These are phyloP conservation scores for Oryzias sinensis DNA, from an alignment of 2,797 vertebrate genomes.

Conservation along the genomic window DNA sequence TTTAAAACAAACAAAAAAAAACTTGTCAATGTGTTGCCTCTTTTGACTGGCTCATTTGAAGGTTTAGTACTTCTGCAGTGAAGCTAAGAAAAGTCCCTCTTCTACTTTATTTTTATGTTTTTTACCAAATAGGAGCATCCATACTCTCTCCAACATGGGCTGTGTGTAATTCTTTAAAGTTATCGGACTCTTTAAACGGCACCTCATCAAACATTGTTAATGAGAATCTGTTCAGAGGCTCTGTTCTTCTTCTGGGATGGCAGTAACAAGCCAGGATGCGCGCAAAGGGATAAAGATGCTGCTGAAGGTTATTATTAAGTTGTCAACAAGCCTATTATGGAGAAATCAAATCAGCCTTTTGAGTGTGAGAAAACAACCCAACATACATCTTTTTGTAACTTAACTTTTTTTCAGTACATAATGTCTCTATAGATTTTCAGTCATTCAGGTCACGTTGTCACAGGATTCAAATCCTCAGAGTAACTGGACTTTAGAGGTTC, in stretches of 20 bases:
- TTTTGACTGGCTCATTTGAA: too few relatives aligned
- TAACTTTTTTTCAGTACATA: too few relatives aligned
- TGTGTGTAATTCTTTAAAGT: constrained; percentile 23
- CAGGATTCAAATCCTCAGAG: too few relatives aligned
- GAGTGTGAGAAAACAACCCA: constrained; percentile 22
- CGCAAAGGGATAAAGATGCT: constrained; percentile 25
- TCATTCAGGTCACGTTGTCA: too few relatives aligned
- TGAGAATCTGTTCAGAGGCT: constrained; percentile 19
- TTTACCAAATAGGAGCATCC: too few relatives aligned
- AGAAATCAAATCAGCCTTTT: constrained; percentile 32
- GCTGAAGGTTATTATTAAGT: constrained; percentile 47
- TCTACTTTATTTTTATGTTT: not conserved
- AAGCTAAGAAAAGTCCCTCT: not conserved
- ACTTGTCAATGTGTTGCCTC: too few relatives aligned
- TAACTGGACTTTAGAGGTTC: too few relatives aligned
- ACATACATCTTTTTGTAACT: too few relatives aligned
- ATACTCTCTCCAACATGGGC: not conserved
- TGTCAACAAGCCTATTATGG: constrained; percentile 31
- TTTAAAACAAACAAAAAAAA: too few relatives aligned
- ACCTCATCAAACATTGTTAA: constrained; percentile 36
- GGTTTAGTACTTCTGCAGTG: too few relatives aligned
- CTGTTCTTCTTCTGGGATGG: constrained; percentile 22
- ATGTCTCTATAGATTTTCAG: too few relatives aligned
- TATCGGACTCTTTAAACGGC: constrained; percentile 18
- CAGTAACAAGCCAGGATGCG: constrained; percentile 40